Conservation (phyloP, 2,113 vertebrate species). For the Forbesichthys papilliferus region DNA sequence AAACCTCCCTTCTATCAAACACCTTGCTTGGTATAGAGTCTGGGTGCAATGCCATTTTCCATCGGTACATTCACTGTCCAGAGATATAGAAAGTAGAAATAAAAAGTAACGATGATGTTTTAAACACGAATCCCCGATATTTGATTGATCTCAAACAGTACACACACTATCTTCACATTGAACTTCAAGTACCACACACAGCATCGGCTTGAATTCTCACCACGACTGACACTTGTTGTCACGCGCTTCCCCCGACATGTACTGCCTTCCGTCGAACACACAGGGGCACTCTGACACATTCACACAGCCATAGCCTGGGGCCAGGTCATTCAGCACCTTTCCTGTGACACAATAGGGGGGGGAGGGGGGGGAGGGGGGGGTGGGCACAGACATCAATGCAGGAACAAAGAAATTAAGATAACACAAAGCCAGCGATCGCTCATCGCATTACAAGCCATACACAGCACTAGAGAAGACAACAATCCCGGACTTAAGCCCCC, state of each 20-base stretch:
- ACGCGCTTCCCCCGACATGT: conserved; percentile 28
- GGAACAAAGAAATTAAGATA: not conserved
- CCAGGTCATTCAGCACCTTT: conserved; percentile 60
- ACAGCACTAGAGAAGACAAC: too few relatives aligned
- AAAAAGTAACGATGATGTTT: not conserved
- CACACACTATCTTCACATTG: not conserved
- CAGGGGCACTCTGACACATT: conserved; percentile 56
- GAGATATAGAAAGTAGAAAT: not conserved
- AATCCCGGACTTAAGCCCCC: too few relatives aligned
- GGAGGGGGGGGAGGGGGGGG: too few relatives aligned
- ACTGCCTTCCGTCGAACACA: conserved; percentile 45
- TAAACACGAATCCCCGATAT: not conserved
- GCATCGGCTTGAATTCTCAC: conserved; percentile 39
- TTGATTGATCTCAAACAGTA: too few relatives aligned
- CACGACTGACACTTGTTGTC: conserved; percentile 69
- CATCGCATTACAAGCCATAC: too few relatives aligned
- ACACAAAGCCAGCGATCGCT: too few relatives aligned
- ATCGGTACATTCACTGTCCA: conserved; percentile 52
- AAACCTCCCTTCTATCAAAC: conserved; percentile 68
- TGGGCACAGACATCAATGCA: too few relatives aligned
- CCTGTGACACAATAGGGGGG: conserved; percentile 30
- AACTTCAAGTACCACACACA: not conserved
- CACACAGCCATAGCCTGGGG: conserved; percentile 45
- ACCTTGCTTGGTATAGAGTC: conserved; percentile 46
- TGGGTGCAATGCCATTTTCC: conserved; percentile 67